Evolutionary conservation across 2,797 vertebrate species (phyloP).

Genomic region (Vireo griseus): DNA sequence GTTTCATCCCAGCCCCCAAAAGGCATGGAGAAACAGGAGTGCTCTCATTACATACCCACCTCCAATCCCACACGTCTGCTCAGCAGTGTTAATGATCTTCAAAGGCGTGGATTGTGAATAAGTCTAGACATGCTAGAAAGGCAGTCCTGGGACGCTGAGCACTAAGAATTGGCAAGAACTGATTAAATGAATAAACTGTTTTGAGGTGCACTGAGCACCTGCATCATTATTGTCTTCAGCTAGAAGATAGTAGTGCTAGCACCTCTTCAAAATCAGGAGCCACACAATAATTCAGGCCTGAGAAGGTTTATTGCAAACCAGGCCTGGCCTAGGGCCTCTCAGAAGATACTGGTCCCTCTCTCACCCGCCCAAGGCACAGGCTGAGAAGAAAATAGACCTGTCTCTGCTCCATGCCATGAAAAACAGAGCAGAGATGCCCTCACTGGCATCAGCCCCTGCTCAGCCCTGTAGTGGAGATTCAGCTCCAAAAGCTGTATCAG

Average conservation of each 20-base stretch:
- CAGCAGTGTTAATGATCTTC: constrained; percentile 30
- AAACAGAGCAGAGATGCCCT: neutral
- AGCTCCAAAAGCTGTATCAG: neutral
- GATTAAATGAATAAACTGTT: neutral
- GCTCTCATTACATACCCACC: constrained; percentile 18
- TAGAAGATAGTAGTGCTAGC: neutral
- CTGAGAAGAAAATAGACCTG: neutral
- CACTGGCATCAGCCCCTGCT: neutral
- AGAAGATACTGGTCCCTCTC: neutral
- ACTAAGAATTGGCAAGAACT: neutral
- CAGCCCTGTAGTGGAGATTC: neutral
- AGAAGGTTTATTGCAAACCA: neutral
- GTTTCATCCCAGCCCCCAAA: constrained; percentile 36
- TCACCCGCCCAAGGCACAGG: neutral
- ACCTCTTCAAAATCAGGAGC: neutral
- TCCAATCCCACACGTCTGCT: constrained; percentile 30
- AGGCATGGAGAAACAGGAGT: constrained; percentile 22
- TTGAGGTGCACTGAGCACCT: neutral
- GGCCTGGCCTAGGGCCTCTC: neutral
- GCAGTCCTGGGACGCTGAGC: neutral
- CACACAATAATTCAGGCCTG: fast-evolving
- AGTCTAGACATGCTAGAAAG: constrained; percentile 1
- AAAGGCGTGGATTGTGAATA: constrained; percentile 25
- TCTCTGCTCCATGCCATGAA: neutral
- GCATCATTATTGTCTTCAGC: neutral